Evolutionary conservation across 2,797 vertebrate genomes (phyloP), one percentile per base, ranked within the genome.

Genomic region (Sciurus vulgaris): DNA sequence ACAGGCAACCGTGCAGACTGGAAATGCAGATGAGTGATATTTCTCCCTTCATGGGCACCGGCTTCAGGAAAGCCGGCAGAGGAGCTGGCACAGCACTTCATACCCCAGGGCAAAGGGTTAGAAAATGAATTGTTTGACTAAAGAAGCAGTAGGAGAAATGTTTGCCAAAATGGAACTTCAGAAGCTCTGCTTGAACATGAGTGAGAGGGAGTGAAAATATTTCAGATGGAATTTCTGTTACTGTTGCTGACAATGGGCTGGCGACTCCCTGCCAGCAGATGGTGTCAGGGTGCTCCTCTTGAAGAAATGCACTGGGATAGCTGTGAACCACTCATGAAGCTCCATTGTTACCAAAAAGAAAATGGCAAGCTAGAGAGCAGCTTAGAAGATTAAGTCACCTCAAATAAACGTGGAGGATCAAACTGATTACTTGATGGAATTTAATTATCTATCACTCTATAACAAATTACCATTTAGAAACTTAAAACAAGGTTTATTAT

Each of bases 211-310:
- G 78, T 59, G 78, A 86, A 82, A 94, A 96, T 87, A 72, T n/a
- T 65, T 86, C 93, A 81, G 97, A 78, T 78, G 56, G 56, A 54
- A 85, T 97, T 97, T 96, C 59, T 96, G 73, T 97, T 96, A 98
- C 98, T 98, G 97, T 76, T 98, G 93, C 65, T 98, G 98, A 79
- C 98, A 97, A 59, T 98, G 98, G 2, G 90, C 97, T 78, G 89
- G 89, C 49, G 51, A 33, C 86, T 97, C 93, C 91, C 92, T 24
- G 97, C 96, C 98, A 97, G 96, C 98, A 85, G 98, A 97, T n/a
- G 98, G 97, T 91, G 98, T 98, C 84, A 98, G 97, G 1, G 96
- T 98, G 1, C 44, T 98, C 6, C 97, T 98, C 95, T 97, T 98
- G 94, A 96, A 98, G 97, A 98, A 97, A 78, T 98, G 94, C 74